A percentile compares a stretch with the other conserved stretches of the same genome.
These are phyloP conservation scores for Drosophila littoralis DNA, from an alignment of 1,140 invertebrate species.

Conservation along the genomic window DNA sequence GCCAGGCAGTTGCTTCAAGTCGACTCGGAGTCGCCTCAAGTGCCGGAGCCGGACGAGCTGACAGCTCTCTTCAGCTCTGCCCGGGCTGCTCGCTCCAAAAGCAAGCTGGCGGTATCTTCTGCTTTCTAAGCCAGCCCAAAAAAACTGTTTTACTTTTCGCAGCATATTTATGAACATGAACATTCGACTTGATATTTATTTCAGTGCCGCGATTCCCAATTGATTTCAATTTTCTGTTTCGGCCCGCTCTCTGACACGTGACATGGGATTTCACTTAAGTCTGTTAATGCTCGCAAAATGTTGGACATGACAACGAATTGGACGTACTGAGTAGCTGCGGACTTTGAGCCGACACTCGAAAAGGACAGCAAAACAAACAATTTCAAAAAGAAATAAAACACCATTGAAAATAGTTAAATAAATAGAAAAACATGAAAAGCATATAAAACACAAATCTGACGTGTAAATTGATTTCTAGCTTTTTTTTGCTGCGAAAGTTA, in stretches of 20 bases:
- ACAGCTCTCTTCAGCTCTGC: slow-evolving; percentile 18
- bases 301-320: slow-evolving; percentile 72
- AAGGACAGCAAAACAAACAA: slow-evolving; percentile 72
- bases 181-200: slow-evolving; percentile 62
- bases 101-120: slow-evolving; percentile 54
- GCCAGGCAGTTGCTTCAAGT: slow-evolving; percentile 39
- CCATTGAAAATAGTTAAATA: neutral
- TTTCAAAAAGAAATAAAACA: slow-evolving; percentile 15
- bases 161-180: slow-evolving; percentile 54
- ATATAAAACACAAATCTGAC: slow-evolving; percentile 62
- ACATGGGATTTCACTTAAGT: slow-evolving; percentile 82
- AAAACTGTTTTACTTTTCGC: slow-evolving; percentile 45
- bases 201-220: slow-evolving; percentile 68
- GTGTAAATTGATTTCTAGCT: slow-evolving; percentile 76
- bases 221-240: slow-evolving; percentile 61
- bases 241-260: slow-evolving; percentile 67
- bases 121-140: slow-evolving; percentile 65
- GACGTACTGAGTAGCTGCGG: slow-evolving; percentile 52
- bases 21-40: slow-evolving; percentile 33
- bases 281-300: slow-evolving; percentile 72
- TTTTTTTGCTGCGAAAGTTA: slow-evolving; percentile 55
- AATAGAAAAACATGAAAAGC: slow-evolving; percentile 11
- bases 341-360: slow-evolving; percentile 68
- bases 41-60: slow-evolving; percentile 31
- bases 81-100: neutral